Evolutionary conservation across 2,888 invertebrate genomes (phyloP), one percentile per base, ranked within the genome.

Genomic region (Mythimna lalbum): DNA sequence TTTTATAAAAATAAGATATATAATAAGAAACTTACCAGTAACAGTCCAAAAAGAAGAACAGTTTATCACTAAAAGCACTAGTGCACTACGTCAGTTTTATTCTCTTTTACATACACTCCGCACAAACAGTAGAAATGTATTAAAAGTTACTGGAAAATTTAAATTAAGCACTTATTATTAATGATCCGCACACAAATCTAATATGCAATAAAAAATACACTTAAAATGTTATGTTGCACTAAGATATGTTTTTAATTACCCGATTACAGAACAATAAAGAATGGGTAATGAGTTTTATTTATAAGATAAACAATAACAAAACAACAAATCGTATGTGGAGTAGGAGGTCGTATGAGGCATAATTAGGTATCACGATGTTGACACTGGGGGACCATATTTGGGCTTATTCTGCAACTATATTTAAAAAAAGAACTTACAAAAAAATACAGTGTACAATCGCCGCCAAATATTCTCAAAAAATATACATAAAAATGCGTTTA

Each of bases 271-370:
- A 1, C 31, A 39, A 33, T 77, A n/a, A 60, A 55, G 7, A n/a
- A 76, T 50, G 31, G 4, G 10, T 43, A 76, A 49, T 60, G 27
- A n/a, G 23, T 53, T 49, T 36, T 12, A 21, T 59, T 19, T 23
- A 1, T 36, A 31, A 14, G 19, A 73, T 56, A 55, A 43, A 62
- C 21, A 56, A 57, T 23, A 39, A 4, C 31, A 65, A 23, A 60
- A 81, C 78, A 81, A 81, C 79, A 65, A 78, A 82, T 59, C 78
- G 63, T 69, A 52, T 69, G 50, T 64, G 31, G 61, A 63, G 74
- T 61, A 63, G 36, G 49, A 57, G 73, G 47, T 64, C 74, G 63
- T 82, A 55, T 78, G 82, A 72, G 31, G 14, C 36, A 67, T 73
- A 69, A 82, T 82, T 81, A 80, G 49, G 50, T 69, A 61, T 67